Base-by-base conservation (phyloP, 2,113 vertebrate species). In the Eupsittula cactorum region DNA sequence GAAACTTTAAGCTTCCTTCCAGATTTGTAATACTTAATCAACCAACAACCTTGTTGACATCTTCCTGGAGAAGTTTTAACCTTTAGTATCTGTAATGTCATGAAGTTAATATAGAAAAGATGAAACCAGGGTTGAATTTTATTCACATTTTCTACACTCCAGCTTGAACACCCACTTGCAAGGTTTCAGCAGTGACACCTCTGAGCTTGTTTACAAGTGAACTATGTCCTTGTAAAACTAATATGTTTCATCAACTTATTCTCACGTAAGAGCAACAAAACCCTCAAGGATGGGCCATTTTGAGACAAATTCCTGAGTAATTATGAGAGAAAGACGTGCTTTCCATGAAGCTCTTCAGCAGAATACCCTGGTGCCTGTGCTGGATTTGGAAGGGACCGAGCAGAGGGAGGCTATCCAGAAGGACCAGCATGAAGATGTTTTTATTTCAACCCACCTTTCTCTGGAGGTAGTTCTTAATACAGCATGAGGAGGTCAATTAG, bases 141-240 rank as follows among this genome's bases (percentile, higher is more conserved):
- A 67, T 60, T 57, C 73, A n/a, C 10, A 11, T 80, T 83, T 81
- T 11, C 41, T 42, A 23, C 16, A 8, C 10, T 29, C 29, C 59
- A 31, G 39, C 16, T 74, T 74, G 41, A 53, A 31, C 4, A 11
- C 5, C 31, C 13, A 23, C 15, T 52, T 18, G n/a, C 11, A 55
- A 55, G 20, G 23, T 55, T 63, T 46, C 42, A 84, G 29, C 39
- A 50, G 68, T 27, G 59, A 53, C 6, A 55, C 15, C 23, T 19
- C 24, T 33, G 29, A 57, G 33, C 49, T 76, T 20, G 29, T 55
- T 55, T 55, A 33, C 7, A 55, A 33, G 11, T 33, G 31, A 92
- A n/a, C 47, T 42, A 6, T 0, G 0, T 52, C 50, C n/a, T 53
- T 20, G 29, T n/a, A n/a, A 49, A 29, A 29, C 6, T 78, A 17